Conservation (phyloP, 2,888 invertebrate genomes). For the Nymphalis polychloros region DNA sequence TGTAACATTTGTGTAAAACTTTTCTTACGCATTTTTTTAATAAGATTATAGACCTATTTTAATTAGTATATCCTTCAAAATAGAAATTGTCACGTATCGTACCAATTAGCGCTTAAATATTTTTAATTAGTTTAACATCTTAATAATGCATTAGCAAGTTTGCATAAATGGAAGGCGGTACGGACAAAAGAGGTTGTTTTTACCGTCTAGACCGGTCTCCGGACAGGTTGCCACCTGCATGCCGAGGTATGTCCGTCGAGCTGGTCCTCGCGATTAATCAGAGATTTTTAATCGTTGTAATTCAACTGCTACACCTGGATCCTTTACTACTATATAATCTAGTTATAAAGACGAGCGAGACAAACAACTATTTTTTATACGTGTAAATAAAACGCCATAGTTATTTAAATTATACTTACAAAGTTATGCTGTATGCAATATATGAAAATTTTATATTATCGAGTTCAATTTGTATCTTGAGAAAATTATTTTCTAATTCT, state of each 20-base stretch:
- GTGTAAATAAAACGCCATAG: neutral
- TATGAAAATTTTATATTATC: too few species aligned
- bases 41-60: too few species aligned
- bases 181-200: constrained; percentile 46
- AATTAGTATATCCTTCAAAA: neutral
- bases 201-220: constrained; percentile 55
- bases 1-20: too few species aligned
- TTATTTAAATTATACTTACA: neutral
- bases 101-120: constrained; percentile 31
- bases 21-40: too few species aligned
- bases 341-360: neutral
- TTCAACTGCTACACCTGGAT: constrained; percentile 25
- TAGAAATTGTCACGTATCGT: constrained; percentile 25
- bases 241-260: constrained; percentile 61
- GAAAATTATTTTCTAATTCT: too few species aligned
- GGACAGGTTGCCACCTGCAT: constrained; percentile 75
- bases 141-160: constrained; percentile 39
- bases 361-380: neutral
- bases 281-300: constrained; percentile 32
- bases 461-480: too few species aligned
- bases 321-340: neutral
- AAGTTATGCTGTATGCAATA: too few species aligned
- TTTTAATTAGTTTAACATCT: constrained; percentile 37
- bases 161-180: constrained; percentile 42
- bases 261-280: constrained; percentile 49